Conservation (phyloP, 2,797 vertebrate species). For the Pangasius larnaudii region DNA sequence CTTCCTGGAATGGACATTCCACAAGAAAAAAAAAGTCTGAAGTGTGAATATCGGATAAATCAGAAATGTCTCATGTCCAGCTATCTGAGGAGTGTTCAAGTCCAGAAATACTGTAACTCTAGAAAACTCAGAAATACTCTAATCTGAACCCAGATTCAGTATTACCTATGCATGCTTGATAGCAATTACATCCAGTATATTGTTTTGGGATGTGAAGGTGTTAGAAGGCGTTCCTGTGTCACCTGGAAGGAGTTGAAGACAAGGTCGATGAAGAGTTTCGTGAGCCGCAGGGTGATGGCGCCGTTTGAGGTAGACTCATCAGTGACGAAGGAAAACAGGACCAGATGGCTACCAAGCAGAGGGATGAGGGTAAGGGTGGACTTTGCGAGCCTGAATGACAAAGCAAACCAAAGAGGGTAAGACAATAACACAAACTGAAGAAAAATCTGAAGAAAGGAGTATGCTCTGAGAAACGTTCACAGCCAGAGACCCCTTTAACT, state of each 20-base stretch:
- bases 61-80: not conserved
- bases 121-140: not conserved
- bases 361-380: slow-evolving; percentile 96
- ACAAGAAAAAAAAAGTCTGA: not conserved
- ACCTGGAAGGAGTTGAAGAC: slow-evolving; percentile 97
- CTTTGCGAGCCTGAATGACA: slow-evolving; percentile 84
- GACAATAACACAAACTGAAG: not conserved
- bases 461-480: not conserved
- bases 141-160: too few species aligned
- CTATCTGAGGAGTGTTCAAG: not conserved
- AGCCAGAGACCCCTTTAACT: not conserved
- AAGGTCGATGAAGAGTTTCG: slow-evolving; percentile 92
- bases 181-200: not conserved
- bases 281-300: slow-evolving; percentile 82
- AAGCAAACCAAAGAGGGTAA: not conserved
- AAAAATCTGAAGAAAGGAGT: too few species aligned
- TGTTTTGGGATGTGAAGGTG: not conserved
- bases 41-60: not conserved
- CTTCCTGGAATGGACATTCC: not conserved
- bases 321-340: slow-evolving; percentile 88
- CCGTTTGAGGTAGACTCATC: slow-evolving; percentile 83
- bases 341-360: slow-evolving; percentile 91
- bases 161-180: not conserved
- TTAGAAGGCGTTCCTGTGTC: not conserved
- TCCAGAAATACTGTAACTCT: not conserved